These are phyloP conservation scores for Monopis laevigella DNA, from an alignment of 2,888 invertebrate species.

Conservation along the genomic window DNA sequence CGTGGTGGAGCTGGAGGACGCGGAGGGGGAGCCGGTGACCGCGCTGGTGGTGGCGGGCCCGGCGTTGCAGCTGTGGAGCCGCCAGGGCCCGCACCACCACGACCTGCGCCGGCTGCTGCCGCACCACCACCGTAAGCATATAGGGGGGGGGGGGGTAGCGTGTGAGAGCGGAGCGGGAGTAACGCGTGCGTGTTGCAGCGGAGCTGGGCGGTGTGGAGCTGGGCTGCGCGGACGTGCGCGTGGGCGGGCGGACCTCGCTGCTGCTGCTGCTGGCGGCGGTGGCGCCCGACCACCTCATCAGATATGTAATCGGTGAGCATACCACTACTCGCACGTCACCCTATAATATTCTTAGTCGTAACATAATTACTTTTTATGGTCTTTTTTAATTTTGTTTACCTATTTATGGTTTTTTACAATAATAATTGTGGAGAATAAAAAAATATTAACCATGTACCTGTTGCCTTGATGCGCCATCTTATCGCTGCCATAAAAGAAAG, in stretches of 20 bases:
- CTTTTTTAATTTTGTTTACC: too few species aligned
- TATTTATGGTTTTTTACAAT: too few species aligned
- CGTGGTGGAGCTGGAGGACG: slow-evolving; percentile 72
- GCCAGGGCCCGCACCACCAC: slow-evolving; percentile 76
- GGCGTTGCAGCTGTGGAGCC: slow-evolving; percentile 86
- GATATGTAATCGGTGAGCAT: slow-evolving; percentile 75
- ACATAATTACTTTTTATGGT: too few species aligned
- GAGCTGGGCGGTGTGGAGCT: slow-evolving; percentile 74
- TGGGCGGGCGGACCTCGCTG: slow-evolving; percentile 66
- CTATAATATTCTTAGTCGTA: too few species aligned
- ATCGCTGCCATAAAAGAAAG: too few species aligned
- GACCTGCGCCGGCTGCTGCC: slow-evolving; percentile 69
- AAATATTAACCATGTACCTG: too few species aligned
- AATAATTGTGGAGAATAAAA: too few species aligned
- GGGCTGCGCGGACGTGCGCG: slow-evolving; percentile 82
- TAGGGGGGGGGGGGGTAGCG: too few species aligned
- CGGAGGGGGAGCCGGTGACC: slow-evolving; percentile 48
- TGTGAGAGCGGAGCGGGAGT: too few species aligned
- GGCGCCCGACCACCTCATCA: slow-evolving; percentile 71
- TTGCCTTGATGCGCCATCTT: too few species aligned
- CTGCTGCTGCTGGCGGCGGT: slow-evolving; percentile 77
- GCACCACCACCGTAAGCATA: too few species aligned
- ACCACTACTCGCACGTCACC: neutral
- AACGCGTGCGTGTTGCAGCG: slow-evolving; percentile 26
- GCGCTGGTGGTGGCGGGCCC: slow-evolving; percentile 63